These are phyloP conservation scores for Physella acuta DNA, from an alignment of 1,140 invertebrate species.

Conservation along the genomic window DNA sequence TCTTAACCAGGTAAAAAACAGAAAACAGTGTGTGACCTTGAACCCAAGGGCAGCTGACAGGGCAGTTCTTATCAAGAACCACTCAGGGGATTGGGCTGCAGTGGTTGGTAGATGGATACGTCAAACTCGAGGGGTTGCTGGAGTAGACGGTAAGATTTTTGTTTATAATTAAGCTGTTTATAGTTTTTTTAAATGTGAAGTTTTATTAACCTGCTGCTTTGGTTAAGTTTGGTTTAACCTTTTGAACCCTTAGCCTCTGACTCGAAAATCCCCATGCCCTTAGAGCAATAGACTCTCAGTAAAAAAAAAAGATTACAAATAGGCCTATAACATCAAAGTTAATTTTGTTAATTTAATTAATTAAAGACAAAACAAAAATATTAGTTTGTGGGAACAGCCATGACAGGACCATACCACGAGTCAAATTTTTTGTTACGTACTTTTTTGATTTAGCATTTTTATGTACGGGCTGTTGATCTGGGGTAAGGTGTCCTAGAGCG, in stretches of 20 bases:
- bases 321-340: too few species aligned
- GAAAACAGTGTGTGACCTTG: slow-evolving; percentile 18
- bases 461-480: too few species aligned
- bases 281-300: too few species aligned
- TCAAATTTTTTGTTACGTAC: too few species aligned
- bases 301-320: too few species aligned
- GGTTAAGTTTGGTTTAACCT: not conserved
- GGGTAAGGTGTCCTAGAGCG: too few species aligned
- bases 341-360: too few species aligned
- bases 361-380: too few species aligned
- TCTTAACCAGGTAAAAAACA: slow-evolving; percentile 3
- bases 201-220: not conserved
- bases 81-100: slow-evolving; percentile 53
- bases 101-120: slow-evolving; percentile 51
- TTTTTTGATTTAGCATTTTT: too few species aligned
- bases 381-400: too few species aligned
- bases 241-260: not conserved
- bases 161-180: not conserved
- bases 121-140: slow-evolving; percentile 45
- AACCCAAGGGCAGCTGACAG: slow-evolving; percentile 45
- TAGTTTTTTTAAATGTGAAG: not conserved
- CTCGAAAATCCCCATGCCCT: not conserved
- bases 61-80: slow-evolving; percentile 56
- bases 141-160: slow-evolving; percentile 35
- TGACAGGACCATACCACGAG: too few species aligned